Base-by-base conservation (phyloP, 2,113 vertebrate species). In the Lampris megalopsis region DNA sequence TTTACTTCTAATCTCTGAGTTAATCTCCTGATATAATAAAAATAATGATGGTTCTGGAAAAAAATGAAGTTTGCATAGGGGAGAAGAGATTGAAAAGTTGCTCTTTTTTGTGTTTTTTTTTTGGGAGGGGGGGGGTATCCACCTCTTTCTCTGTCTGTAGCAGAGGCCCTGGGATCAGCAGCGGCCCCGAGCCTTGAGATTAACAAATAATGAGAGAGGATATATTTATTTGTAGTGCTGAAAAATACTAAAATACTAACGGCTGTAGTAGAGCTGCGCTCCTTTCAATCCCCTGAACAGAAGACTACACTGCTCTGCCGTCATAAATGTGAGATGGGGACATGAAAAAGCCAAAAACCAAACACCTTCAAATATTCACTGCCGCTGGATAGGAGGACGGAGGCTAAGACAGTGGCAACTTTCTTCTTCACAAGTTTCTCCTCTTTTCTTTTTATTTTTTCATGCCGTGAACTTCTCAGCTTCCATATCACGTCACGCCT, bases 301-400 rank as follows among this genome's bases (percentile, higher is more conserved):
- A 41, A 45, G 53, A 37, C 71, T 53, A 75, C 57, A 36, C 43
- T 63, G 58, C n/a, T 53, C 50, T 53, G 0, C 48, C 0, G 13
- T 75, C 77, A 83, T 90, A 76, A 90, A 88, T 87, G 56, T 79
- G 36, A 74, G 68, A 90, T 80, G 35, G 66, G 52, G 8, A 71
- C 77, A 83, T 83, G 62, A 86, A 86, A 83, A 77, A 85, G 68
- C 13, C 56, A 52, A 79, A 54, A 75, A 75, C 69, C 77, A 86
- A 89, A 84, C 86, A 87, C 24, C 38, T 75, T 89, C 53, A 89
- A 89, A 89, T 81, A 89, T 90, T 89, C 63, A 85, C 54, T 47
- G 65, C 5, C 1, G 7, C 71, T 13, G 64, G 61, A 42, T 2
- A 1, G 57, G 13, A 1, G 45, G 54, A 53, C 50, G 58, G 40